Base-by-base conservation (phyloP, 2,888 invertebrate genomes). In the Acleris cristana region DNA sequence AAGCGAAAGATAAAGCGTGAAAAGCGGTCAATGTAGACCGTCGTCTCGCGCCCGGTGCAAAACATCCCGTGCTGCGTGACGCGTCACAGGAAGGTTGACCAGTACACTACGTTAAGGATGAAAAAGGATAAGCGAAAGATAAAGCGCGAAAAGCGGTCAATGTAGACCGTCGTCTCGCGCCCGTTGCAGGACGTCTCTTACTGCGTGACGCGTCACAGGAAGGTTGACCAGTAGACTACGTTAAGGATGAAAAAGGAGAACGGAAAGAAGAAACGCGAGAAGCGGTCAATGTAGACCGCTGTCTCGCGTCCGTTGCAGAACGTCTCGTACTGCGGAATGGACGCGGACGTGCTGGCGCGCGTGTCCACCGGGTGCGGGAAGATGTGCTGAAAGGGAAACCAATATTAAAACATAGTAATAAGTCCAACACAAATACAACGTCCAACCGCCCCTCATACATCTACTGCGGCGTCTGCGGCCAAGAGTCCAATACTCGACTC, bases 231-330 rank as follows among this genome's bases (percentile, higher is more conserved):
- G 85, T 98, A 98, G 16, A 97, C 96, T 72, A 97, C 95, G 83
- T 98, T 98, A n/a, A 98, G 93, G 79, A 97, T 96, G 78, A 97
- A 95, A 90, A 98, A 98, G 4, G 97, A 97, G 84, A 97, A 96
- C 0, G 98, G 98, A 76, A 98, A 98, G 91, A 97, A 97, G 90
- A 97, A 96, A 78, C 97, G 94, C 57, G 97, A 97, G 86, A 97
- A 95, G 80, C 96, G 95, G 88, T 98, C 98, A 77, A 98, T 97
- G 88, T 95, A 97, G 71, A 97, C 93, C 16, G 97, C 97, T 57
- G 95, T 95, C 83, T 95, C 95, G 67, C 95, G 93, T 62, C 96
- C 97, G 84, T 96, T 95, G 87, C 97, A 97, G 90, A 96, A 96
- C 16, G 96, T 96, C 75, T 96, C 96, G 87, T 97, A 97, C 78